Evolutionary conservation across 2,113 vertebrate genomes (phyloP).

Genomic region (Colinus virginianus): DNA sequence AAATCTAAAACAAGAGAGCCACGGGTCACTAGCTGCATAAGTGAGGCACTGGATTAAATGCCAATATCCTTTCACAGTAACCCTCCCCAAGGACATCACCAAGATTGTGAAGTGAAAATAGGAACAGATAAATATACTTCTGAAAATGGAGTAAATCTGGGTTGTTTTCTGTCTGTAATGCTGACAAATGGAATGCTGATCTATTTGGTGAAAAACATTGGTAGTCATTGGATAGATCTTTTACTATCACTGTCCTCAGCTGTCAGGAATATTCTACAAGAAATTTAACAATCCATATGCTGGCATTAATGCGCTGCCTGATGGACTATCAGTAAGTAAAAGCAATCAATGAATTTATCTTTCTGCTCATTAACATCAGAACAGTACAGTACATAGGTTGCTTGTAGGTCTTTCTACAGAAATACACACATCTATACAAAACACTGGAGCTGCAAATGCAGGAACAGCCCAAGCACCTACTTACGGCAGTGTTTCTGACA

Average conservation of each 20-base stretch:
- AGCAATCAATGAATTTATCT: background rate
- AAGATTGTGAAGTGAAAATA: background rate
- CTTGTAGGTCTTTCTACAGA: background rate
- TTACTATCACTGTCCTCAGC: background rate
- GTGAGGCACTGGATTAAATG: background rate
- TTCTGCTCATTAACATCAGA: background rate
- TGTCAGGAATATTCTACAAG: background rate
- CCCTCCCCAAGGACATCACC: slow-evolving; percentile 44
- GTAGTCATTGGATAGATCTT: background rate
- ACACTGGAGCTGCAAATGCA: background rate
- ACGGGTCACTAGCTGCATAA: background rate
- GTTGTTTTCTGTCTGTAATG: background rate
- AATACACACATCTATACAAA: background rate
- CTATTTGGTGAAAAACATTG: background rate
- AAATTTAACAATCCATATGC: background rate
- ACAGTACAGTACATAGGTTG: background rate
- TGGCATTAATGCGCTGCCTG: background rate
- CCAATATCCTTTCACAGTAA: slow-evolving; percentile 56
- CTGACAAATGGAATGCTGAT: slow-evolving; percentile 2
- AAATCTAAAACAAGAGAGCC: background rate
- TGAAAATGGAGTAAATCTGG: background rate
- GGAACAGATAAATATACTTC: background rate
- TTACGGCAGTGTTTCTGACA: background rate
- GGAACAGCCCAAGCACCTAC: background rate
- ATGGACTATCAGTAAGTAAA: background rate